These are phyloP conservation scores for Athalia circularis DNA, from an alignment of 2,888 invertebrate genomes.

Conservation along the genomic window DNA sequence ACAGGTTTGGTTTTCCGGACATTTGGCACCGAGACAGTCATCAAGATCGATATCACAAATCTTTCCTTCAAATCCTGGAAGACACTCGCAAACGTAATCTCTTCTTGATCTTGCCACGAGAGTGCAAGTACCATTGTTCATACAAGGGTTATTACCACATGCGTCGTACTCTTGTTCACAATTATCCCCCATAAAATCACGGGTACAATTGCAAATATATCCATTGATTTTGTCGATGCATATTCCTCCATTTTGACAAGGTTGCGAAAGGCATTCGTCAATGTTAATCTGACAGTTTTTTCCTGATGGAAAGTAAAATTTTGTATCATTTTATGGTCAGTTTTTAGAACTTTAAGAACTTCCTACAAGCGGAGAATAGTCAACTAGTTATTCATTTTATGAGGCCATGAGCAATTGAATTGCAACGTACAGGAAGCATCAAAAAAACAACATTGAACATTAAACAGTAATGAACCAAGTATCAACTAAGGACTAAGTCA, in stretches of 20 bases:
- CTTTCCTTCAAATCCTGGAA: constrained; percentile 80
- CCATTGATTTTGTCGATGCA: constrained; percentile 76
- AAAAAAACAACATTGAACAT: not conserved
- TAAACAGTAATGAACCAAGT: too few relatives aligned
- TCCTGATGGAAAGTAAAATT: constrained; percentile 69
- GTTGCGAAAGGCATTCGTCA: constrained; percentile 75
- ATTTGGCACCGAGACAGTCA: constrained; percentile 78
- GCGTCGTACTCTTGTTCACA: constrained; percentile 78
- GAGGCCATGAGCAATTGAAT: not conserved
- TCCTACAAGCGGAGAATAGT: not conserved
- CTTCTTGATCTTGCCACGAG: constrained; percentile 72
- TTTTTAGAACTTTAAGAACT: not conserved
- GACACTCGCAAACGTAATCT: constrained; percentile 80
- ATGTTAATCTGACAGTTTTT: constrained; percentile 76
- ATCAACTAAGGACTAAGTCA: too few relatives aligned
- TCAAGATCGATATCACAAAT: constrained; percentile 81
- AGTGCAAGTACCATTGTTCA: constrained; percentile 80
- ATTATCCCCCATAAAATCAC: constrained; percentile 77
- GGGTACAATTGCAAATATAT: constrained; percentile 78
- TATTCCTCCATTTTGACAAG: constrained; percentile 77
- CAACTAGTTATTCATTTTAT: not conserved
- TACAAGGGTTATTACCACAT: constrained; percentile 79
- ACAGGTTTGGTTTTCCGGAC: constrained; percentile 76
- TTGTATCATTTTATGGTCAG: not conserved
- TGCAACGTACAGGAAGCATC: not conserved